These are phyloP conservation scores for Eunapius fragilis DNA, from an alignment of 37 sponge, comb jelly and placozoan species.

Conservation along the genomic window DNA sequence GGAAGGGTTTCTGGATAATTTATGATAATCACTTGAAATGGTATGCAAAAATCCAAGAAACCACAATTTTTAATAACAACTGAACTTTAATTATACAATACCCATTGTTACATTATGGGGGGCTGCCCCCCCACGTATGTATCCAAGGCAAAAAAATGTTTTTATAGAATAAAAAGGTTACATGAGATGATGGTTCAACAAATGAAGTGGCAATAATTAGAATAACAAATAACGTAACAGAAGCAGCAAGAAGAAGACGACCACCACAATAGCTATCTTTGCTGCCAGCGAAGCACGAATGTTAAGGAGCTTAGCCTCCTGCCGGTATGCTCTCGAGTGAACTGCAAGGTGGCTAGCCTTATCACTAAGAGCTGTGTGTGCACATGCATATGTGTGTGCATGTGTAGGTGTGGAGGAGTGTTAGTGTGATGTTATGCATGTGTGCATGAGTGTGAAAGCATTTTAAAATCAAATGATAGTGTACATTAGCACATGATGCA, in stretches of 20 bases:
- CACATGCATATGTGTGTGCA: not conserved
- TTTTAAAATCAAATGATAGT: too few species aligned
- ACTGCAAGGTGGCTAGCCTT: constrained; percentile 73
- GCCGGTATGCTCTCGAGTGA: constrained; percentile 74
- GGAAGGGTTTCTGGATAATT: too few species aligned
- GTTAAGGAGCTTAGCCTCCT: constrained; percentile 86
- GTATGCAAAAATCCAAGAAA: too few species aligned
- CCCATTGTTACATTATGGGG: too few species aligned
- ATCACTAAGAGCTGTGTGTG: constrained; percentile 73
- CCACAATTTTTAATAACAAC: too few species aligned
- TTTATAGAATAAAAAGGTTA: not conserved
- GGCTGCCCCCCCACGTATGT: too few species aligned
- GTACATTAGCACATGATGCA: too few species aligned
- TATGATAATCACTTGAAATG: too few species aligned
- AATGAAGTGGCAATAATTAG: constrained; percentile 15
- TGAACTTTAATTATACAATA: too few species aligned
- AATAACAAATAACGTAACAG: constrained; percentile 82
- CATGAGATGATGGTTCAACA: not conserved
- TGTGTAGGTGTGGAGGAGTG: not conserved
- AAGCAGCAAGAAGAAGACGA: constrained; percentile 71
- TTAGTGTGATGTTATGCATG: too few species aligned
- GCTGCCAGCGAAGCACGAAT: constrained; percentile 80
- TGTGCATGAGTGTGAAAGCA: not conserved
- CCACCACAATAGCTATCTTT: constrained; percentile 71
- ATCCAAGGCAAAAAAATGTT: not conserved